Conservation (phyloP, 2,113 vertebrate species). For the Taurulus bubalis region DNA sequence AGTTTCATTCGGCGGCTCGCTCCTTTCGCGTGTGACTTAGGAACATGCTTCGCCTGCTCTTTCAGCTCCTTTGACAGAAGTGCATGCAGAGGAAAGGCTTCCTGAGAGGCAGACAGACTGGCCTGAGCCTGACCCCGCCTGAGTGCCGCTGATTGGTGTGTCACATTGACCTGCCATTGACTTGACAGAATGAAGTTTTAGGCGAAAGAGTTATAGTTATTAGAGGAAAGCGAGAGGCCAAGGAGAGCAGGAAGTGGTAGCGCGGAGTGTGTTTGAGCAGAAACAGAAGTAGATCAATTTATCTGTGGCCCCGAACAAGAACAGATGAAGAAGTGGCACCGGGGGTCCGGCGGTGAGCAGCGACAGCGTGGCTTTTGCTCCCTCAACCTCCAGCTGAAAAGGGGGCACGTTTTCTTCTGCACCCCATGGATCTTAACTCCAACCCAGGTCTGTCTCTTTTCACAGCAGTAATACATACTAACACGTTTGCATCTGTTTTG, state of each 20-base stretch:
- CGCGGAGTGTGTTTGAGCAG: conserved; percentile 30
- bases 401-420: conserved; percentile 52
- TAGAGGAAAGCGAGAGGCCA: conserved; percentile 30
- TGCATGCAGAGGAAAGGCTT: conserved; percentile 27
- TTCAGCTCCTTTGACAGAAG: conserved; percentile 47
- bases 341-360: conserved; percentile 71
- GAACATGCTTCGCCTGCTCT: conserved; percentile 46
- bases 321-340: conserved; percentile 73
- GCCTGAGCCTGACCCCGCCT: conserved; percentile 58
- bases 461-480: conserved; percentile 32
- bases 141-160: conserved; percentile 61
- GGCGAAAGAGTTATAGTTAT: conserved; percentile 56
- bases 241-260: conserved; percentile 15
- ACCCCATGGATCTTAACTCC: conserved; percentile 80
- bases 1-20: neutral
- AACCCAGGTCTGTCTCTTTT: conserved; percentile 81
- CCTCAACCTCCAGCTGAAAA: conserved; percentile 50
- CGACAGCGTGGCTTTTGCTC: conserved; percentile 67
- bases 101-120: conserved; percentile 49
- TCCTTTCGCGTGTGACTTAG: conserved; percentile 2
- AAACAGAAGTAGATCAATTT: conserved; percentile 62
- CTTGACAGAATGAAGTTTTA: conserved; percentile 51
- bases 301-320: conserved; percentile 68
- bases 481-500: conserved; percentile 27
- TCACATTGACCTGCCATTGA: conserved; percentile 48